Evolutionary conservation across 1,140 invertebrate genomes (phyloP), one percentile per base, ranked within the genome.

Genomic region (Drosophila watanabei): DNA sequence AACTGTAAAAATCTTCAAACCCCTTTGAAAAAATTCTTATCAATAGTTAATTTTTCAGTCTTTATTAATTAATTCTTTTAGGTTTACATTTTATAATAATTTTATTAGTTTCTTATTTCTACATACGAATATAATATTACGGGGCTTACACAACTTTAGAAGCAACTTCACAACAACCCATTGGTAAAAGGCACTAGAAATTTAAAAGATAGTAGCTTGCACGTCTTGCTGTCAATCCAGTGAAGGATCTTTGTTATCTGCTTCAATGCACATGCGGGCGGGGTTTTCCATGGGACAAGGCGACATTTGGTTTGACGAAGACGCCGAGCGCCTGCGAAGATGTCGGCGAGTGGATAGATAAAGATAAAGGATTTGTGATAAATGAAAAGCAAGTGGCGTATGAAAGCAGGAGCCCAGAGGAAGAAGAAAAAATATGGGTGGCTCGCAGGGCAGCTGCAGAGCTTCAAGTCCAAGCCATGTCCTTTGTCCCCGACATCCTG

Each of bases 231-330:
- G 86, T 90, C 87, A 90, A 90, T 90, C 86, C 87, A 65, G 76
- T 76, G 68, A 89, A 89, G 86, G 86, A 90, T 90, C 87, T 89
- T 89, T 91, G 86, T 90, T 89, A 90, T 90, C 75, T 86, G 86
- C 79, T 86, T 62, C 68, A 76, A 68, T 89, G 75, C 71, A 82
- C 86, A 90, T 89, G 79, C 82, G 86, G 86, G 86, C 60, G 73
- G 76, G 43, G 52, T 35, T 56, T n/a, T 70, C 24, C 64, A n/a
- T 45, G 30, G 49, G 37, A 43, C 37, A n/a, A 8, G 76, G 32
- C 72, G 85, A 81, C 82, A 72, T 82, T 88, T 89, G 84, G 64
- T 72, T 78, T 80, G 82, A 84, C 82, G 82, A 80, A 84, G 81
- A 79, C 69, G 64, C 75, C 63, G 48, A 60, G 64, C 33, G 45